Evolutionary conservation across 2,888 invertebrate genomes (phyloP).

Genomic region (Caradrina clavipalpis): DNA sequence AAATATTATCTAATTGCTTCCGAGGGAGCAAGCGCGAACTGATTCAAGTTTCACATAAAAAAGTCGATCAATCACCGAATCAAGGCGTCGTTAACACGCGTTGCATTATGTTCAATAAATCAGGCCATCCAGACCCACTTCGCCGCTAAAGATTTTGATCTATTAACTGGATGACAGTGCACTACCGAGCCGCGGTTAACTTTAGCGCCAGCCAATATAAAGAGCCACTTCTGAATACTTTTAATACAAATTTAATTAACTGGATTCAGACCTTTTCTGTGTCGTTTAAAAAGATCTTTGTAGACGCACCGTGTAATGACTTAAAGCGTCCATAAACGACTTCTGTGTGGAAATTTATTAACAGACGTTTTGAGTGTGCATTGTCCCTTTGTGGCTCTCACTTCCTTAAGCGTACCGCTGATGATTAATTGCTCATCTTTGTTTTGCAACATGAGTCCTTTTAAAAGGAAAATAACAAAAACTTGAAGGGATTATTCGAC

Average conservation of each 20-base stretch:
- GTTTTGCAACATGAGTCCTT: conserved; percentile 69
- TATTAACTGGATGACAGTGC: conserved; percentile 87
- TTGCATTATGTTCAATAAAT: conserved; percentile 86
- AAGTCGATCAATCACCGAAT: conserved; percentile 88
- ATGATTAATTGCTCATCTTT: conserved; percentile 82
- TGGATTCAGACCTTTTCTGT: conserved; percentile 82
- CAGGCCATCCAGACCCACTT: conserved; percentile 83
- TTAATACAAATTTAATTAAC: conserved; percentile 90
- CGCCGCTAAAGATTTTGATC: conserved; percentile 86
- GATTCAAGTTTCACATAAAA: conserved; percentile 79
- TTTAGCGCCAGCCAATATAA: conserved; percentile 87
- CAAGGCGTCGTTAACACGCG: conserved; percentile 87
- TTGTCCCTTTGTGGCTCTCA: conserved; percentile 79
- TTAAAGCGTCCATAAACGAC: conserved; percentile 86
- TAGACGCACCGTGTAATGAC: conserved; percentile 87
- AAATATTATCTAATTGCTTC: conserved; percentile 76
- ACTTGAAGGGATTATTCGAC: conserved; percentile 67
- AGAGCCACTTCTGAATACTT: conserved; percentile 83
- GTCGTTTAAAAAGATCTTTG: conserved; percentile 86
- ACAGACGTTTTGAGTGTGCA: conserved; percentile 79
- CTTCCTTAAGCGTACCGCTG: conserved; percentile 74
- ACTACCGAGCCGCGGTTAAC: conserved; percentile 77
- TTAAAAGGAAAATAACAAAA: conserved; percentile 67
- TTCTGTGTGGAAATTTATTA: conserved; percentile 88
- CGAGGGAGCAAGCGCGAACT: conserved; percentile 81